Conservation (phyloP, 2,113 vertebrate species). For the Corydoras maculifer region DNA sequence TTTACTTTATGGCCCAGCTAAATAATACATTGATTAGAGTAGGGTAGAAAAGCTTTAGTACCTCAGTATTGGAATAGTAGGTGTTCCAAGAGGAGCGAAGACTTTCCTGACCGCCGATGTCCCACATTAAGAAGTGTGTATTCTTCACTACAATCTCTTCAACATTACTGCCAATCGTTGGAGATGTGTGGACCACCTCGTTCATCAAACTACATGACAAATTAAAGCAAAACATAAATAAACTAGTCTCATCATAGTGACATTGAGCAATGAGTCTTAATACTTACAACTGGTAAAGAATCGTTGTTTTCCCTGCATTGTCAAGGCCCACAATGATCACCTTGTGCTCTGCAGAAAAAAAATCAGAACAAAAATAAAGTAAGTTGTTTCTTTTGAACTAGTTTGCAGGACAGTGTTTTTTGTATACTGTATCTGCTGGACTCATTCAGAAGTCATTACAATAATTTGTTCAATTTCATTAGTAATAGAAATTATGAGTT, state of each 20-base stretch:
- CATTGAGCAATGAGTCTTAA: not conserved
- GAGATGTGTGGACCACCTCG: conserved; percentile 96
- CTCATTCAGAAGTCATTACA: no score
- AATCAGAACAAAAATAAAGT: no score
- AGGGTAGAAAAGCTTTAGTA: conserved; percentile 38
- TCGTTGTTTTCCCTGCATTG: conserved; percentile 97
- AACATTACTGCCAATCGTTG: conserved; percentile 97
- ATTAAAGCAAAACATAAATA: not conserved
- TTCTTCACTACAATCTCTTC: conserved; percentile 98
- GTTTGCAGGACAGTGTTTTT: no score
- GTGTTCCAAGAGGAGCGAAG: conserved; percentile 97
- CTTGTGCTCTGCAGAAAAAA: conserved; percentile 82
- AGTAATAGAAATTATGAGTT: no score
- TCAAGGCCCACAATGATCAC: conserved; percentile 98
- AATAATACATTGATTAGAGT: no score
- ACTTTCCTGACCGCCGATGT: conserved; percentile 95
- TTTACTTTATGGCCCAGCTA: no score
- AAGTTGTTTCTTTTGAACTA: no score
- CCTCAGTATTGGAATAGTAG: conserved; percentile 98
- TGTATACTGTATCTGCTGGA: no score
- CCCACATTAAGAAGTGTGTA: conserved; percentile 98
- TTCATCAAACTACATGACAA: conserved; percentile 85
- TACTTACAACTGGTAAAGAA: conserved; percentile 99
- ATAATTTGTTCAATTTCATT: no score
- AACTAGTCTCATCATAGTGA: not conserved